phyloP scores from a whole-genome alignment of 2,888 invertebrate genomes.

The Aethes cnicana region DNA sequence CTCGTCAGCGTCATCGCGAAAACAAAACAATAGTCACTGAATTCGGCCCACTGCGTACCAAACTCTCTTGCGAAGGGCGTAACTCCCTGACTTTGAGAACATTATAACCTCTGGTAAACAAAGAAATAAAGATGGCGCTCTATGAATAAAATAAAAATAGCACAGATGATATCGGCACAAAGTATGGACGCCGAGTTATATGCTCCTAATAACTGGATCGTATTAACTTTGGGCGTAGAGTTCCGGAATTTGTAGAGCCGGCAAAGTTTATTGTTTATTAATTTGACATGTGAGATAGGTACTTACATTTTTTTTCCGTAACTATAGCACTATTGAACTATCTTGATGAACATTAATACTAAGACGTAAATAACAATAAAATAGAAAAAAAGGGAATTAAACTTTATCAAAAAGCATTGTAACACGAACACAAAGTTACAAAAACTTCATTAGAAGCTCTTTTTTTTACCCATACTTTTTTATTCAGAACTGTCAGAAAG shows the following conservation, averaged over 20 bases:
- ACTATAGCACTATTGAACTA: not conserved
- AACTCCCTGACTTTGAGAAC: not conserved
- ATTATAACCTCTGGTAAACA: constrained; percentile 60
- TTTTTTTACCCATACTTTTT: too few species aligned
- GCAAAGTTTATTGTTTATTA: constrained; percentile 23
- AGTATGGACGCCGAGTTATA: constrained; percentile 76
- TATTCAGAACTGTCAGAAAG: too few species aligned
- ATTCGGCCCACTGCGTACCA: not conserved
- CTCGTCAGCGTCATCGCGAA: constrained; percentile 5
- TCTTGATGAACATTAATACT: too few species aligned
- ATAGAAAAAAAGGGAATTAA: too few species aligned
- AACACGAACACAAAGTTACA: too few species aligned
- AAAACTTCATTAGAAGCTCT: too few species aligned
- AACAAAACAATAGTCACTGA: not conserved
- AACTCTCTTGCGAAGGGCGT: constrained; percentile 3
- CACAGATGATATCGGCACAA: constrained; percentile 71
- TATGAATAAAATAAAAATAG: constrained; percentile 83
- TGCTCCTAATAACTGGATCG: constrained; percentile 74
- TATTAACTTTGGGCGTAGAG: constrained; percentile 64
- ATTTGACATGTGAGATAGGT: too few species aligned
- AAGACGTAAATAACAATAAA: too few species aligned
- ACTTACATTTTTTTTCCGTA: too few species aligned
- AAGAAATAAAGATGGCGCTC: constrained; percentile 72
- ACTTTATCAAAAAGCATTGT: too few species aligned
- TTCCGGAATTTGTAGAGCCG: constrained; percentile 44